A percentile compares a stretch with the other conserved stretches of the same genome.
Evolutionary conservation across 2,113 vertebrate species (phyloP).

Genomic region (Cromileptes altivelis): DNA sequence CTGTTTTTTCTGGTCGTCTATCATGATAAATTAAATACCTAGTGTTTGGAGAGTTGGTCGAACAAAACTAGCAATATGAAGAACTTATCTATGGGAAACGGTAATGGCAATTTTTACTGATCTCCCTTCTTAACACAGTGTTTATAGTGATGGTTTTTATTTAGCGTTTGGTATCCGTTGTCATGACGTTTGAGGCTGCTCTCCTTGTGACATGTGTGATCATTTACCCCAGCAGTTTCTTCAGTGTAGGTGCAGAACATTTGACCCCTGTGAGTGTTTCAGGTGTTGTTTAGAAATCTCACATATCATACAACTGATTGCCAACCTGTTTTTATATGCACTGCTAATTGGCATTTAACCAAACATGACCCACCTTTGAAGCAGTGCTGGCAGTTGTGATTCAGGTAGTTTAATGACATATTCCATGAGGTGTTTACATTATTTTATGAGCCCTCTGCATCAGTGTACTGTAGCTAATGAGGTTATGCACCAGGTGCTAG

Average conservation of each 20-base stretch:
- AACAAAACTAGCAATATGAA: background rate
- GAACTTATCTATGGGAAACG: background rate
- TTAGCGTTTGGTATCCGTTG: background rate
- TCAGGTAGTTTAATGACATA: slow-evolving; percentile 1
- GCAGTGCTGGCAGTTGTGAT: slow-evolving; percentile 23
- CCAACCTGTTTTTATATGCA: background rate
- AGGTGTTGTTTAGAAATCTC: slow-evolving; percentile 5
- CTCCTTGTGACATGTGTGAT: background rate
- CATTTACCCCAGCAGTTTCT: background rate
- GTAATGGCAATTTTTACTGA: background rate
- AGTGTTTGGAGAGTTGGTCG: background rate
- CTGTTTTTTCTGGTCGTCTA: background rate
- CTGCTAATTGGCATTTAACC: slow-evolving; percentile 44
- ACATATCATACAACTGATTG: background rate
- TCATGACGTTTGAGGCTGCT: background rate
- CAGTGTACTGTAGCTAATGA: background rate
- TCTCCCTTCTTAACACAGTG: background rate
- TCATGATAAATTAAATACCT: background rate
- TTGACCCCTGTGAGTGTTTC: background rate
- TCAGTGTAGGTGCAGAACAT: background rate
- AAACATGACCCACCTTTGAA: slow-evolving; percentile 27
- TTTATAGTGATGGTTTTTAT: background rate
- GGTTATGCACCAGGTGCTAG: background rate
- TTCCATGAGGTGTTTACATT: slow-evolving; percentile 15
- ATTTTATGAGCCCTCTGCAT: slow-evolving; percentile 7